These are phyloP conservation scores for Ciconia stormi DNA, from an alignment of 2,113 vertebrate species.

Conservation along the genomic window DNA sequence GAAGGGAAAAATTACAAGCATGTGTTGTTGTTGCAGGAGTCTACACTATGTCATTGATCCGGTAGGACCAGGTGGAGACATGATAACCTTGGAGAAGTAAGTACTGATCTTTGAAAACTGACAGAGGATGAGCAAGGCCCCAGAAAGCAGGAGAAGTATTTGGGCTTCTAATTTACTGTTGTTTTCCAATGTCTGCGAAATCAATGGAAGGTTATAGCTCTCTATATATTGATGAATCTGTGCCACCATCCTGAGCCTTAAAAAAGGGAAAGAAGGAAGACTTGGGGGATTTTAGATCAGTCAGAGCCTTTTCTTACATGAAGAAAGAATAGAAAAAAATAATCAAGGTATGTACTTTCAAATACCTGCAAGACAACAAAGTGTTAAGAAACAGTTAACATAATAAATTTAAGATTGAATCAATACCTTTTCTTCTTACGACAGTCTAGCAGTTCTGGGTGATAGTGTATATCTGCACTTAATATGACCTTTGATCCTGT, in stretches of 20 bases:
- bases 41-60: neutral
- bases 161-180: neutral
- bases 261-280: neutral
- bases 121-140: neutral
- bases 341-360: neutral
- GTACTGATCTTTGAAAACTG: neutral
- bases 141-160: neutral
- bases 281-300: neutral
- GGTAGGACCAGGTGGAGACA: neutral
- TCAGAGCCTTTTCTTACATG: neutral
- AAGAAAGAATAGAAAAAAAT: neutral
- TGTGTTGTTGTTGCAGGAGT: neutral
- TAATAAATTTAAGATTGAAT: neutral
- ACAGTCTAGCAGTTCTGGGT: neutral
- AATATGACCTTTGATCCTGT: neutral
- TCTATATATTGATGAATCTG: neutral
- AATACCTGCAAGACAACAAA: neutral
- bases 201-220: neutral
- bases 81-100: neutral
- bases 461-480: neutral
- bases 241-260: neutral
- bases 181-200: neutral
- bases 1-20: neutral
- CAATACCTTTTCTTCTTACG: neutral
- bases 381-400: neutral